These are phyloP conservation scores for Eupeodes luniger DNA, from an alignment of 2,888 invertebrate genomes.

Conservation along the genomic window DNA sequence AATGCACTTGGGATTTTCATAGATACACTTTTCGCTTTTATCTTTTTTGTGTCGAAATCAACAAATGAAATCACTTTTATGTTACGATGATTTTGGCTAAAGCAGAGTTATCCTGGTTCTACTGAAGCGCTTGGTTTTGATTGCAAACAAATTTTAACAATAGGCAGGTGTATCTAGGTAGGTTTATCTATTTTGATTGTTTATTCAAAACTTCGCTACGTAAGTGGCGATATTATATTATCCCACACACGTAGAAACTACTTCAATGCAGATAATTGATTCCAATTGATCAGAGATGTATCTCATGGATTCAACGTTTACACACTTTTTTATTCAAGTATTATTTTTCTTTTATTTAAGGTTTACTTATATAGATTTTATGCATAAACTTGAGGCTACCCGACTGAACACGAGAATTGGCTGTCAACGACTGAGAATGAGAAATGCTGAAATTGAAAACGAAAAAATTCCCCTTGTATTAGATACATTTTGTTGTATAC, in stretches of 20 bases:
- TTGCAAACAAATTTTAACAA: not conserved
- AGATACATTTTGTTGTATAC: constrained; percentile 36
- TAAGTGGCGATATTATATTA: constrained; percentile 16
- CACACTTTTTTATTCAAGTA: constrained; percentile 34
- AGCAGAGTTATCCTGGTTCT: constrained; percentile 60
- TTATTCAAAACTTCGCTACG: constrained; percentile 8
- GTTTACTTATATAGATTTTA: constrained; percentile 6
- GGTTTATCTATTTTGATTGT: constrained; percentile 15
- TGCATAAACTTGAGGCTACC: constrained; percentile 77
- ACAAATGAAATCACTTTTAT: not conserved
- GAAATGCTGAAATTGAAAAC: constrained; percentile 70
- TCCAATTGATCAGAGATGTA: constrained; percentile 38
- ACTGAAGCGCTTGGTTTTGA: constrained; percentile 37
- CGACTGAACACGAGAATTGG: constrained; percentile 83
- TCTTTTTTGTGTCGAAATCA: constrained; percentile 16
- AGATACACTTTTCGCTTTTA: constrained; percentile 26
- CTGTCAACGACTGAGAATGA: constrained; percentile 82
- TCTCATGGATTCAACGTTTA: constrained; percentile 61
- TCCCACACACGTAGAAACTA: constrained; percentile 42
- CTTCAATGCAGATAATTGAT: constrained; percentile 42
- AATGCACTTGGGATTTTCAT: constrained; percentile 44
- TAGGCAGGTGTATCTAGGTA: too few species aligned
- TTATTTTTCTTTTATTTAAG: not conserved
- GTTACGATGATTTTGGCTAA: not conserved
- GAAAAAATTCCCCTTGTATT: constrained; percentile 66